Conservation (phyloP, 2,888 invertebrate species). For the Watsonalla cultraria region DNA sequence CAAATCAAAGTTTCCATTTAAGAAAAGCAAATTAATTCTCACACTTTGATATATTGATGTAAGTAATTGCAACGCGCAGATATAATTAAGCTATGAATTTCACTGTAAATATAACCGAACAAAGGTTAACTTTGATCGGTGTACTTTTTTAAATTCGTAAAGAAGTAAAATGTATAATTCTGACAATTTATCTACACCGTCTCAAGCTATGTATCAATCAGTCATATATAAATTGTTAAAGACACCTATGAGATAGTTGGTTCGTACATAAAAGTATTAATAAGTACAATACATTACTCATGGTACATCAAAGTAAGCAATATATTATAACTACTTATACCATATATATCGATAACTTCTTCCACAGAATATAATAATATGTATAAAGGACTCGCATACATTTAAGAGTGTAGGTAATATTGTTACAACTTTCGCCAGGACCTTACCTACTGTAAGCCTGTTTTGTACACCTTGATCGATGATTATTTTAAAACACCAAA, state of each 20-base stretch:
- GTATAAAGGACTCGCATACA: slow-evolving; percentile 51
- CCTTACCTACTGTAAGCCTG: slow-evolving; percentile 66
- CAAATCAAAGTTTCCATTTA: background rate
- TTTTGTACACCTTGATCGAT: slow-evolving; percentile 73
- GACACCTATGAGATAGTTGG: slow-evolving; percentile 33
- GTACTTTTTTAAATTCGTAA: slow-evolving; percentile 24
- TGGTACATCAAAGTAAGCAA: slow-evolving; percentile 62
- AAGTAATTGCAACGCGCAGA: slow-evolving; percentile 1
- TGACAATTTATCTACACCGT: slow-evolving; percentile 18
- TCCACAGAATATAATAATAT: slow-evolving; percentile 40
- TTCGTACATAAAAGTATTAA: slow-evolving; percentile 25
- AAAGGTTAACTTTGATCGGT: slow-evolving; percentile 24
- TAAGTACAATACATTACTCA: slow-evolving; percentile 54
- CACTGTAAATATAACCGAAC: slow-evolving; percentile 34
- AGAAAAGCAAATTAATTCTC: background rate
- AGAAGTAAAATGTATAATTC: slow-evolving; percentile 15
- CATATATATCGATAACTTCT: slow-evolving; percentile 44
- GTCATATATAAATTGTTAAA: slow-evolving; percentile 43
- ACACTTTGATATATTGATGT: background rate
- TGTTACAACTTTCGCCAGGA: slow-evolving; percentile 51
- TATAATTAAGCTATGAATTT: slow-evolving; percentile 15
- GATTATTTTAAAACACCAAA: slow-evolving; percentile 71
- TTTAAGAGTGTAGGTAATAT: slow-evolving; percentile 40
- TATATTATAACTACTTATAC: slow-evolving; percentile 32
- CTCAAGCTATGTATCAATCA: slow-evolving; percentile 31